Evolutionary conservation across 2,113 vertebrate genomes (phyloP), one percentile per base, ranked within the genome.

Genomic region (Pavo muticus): DNA sequence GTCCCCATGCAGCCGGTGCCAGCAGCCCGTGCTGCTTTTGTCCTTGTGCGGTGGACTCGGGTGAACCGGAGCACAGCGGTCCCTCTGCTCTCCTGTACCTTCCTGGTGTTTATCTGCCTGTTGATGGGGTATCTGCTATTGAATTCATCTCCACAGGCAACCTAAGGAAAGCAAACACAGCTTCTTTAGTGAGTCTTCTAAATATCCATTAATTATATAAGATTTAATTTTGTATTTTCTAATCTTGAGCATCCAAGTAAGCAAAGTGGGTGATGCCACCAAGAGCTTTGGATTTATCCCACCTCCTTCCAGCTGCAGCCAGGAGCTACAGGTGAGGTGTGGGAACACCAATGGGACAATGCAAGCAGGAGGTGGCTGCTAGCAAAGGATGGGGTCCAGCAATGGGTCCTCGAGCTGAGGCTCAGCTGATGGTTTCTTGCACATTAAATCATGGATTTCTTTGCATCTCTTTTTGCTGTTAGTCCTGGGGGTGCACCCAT

Each of bases 11-110:
- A 86, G 74, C 39, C 8, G 0, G 74, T 96, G 96, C 96, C 97
- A 96, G 80, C 56, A 52, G 88, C 88, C 90, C 56, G 6, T 88
- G 94, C 68, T 63, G 63, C 87, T 88, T 75, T 95, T 97, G 96
- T 97, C 72, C 59, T 45, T 75, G 74, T 87, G 73, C 63, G 4
- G 29, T 94, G 96, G 96, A 94, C 96, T 93, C 3, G 68, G 73
- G 73, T 94, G 94, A 90, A 69, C 93, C 29, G 56, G 59, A 81
- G 74, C 65, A 3, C 77, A 35, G 74, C 14, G 4, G 73, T 81
- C 84, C 71, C 73, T 67, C 7, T 52, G 24, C 30, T 63, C 47
- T 23, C 69, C 70, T 79, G 79, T 60, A 11, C 40, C 65, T 64
- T 27, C 42, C 73, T 50, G 5, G 7, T 2, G 32, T 6, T 48